A percentile compares a stretch with the other conserved stretches of the same genome.
phyloP scores from a whole-genome alignment of 2,113 vertebrate species.

The Excalfactoria chinensis region DNA sequence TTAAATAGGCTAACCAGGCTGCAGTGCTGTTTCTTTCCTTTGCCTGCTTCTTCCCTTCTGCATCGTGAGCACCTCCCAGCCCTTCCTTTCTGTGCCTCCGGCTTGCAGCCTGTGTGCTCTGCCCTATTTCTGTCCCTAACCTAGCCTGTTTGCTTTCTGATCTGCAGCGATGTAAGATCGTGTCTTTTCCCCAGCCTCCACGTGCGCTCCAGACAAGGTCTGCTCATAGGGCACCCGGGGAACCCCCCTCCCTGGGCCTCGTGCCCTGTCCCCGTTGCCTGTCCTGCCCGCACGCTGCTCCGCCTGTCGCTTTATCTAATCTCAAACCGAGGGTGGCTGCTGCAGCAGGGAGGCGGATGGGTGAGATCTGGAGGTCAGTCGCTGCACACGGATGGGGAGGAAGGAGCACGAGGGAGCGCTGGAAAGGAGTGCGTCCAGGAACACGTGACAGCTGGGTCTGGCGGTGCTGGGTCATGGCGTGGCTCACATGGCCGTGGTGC shows the following conservation, averaged over 20 bases:
- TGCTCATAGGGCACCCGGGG: neutral
- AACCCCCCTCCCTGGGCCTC: neutral
- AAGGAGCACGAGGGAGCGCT: neutral
- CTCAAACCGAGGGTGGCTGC: neutral
- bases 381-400: neutral
- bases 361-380: neutral
- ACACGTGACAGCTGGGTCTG: constrained; percentile 55
- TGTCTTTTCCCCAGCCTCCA: neutral
- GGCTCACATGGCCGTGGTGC: constrained; percentile 59
- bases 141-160: constrained; percentile 53
- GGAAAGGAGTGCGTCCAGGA: neutral
- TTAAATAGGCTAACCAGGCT: neutral
- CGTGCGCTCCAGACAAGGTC: neutral
- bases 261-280: neutral
- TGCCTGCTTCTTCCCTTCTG: neutral
- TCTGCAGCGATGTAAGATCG: neutral
- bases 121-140: constrained; percentile 58
- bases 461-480: constrained; percentile 48
- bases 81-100: constrained; percentile 12
- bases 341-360: neutral
- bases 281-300: neutral
- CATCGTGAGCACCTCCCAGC: neutral
- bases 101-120: neutral
- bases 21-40: neutral
- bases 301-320: neutral